Evolutionary conservation across 2,113 vertebrate genomes (phyloP).

Genomic region (Eudyptes chrysolophus): DNA sequence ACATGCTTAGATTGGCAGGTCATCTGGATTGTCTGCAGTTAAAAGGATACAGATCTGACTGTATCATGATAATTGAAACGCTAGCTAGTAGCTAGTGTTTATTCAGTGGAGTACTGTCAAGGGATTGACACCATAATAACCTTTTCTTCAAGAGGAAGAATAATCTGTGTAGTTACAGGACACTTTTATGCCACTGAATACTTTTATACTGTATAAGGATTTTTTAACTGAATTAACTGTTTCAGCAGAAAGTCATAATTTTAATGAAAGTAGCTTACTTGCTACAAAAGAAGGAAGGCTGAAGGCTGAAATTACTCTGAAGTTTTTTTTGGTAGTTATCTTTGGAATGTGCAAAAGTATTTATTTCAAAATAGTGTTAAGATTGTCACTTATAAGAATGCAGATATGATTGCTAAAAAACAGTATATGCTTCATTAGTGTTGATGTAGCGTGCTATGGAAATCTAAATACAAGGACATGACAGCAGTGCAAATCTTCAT

Average conservation of each 20-base stretch:
- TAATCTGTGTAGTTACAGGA: neutral
- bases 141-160: neutral
- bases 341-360: neutral
- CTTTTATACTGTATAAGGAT: neutral
- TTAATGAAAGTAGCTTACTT: neutral
- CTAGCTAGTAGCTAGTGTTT: neutral
- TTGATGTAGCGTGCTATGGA: neutral
- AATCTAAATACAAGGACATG: neutral
- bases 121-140: neutral
- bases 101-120: neutral
- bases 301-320: neutral
- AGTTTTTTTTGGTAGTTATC: neutral
- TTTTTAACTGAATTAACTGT: neutral
- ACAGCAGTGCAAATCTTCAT: neutral
- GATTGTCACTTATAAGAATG: neutral
- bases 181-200: neutral
- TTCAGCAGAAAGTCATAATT: neutral
- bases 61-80: neutral
- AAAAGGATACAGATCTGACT: neutral
- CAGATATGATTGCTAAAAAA: neutral
- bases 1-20: neutral
- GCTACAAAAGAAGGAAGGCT: neutral
- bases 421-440: neutral
- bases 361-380: neutral
- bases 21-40: neutral